These are phyloP conservation scores for Dromococcyx pavoninus DNA, from an alignment of 2,797 vertebrate genomes.

Conservation along the genomic window DNA sequence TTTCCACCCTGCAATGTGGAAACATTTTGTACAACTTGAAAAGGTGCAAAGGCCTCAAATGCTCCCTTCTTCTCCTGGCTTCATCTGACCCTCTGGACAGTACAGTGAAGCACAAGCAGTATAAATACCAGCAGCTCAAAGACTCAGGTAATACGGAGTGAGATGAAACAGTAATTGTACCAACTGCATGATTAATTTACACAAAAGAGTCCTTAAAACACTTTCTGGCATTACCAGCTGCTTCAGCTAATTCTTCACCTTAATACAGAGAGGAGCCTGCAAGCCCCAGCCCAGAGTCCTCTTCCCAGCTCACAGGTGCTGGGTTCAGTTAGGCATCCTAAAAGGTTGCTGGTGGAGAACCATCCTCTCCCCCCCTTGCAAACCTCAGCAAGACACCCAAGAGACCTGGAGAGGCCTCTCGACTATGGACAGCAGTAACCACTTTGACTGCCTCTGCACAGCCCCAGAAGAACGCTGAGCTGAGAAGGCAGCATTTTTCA, in stretches of 20 bases:
- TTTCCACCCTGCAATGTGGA: not conserved
- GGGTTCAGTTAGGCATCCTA: not conserved
- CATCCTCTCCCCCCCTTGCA: not conserved
- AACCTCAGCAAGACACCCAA: not conserved
- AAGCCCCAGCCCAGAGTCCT: not conserved
- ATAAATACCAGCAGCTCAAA: not conserved
- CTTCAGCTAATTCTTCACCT: not conserved
- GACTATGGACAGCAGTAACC: not conserved
- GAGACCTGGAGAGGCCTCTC: not conserved
- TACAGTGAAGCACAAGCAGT: not conserved
- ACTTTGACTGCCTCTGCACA: not conserved
- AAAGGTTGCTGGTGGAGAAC: not conserved
- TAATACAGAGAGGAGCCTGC: not conserved
- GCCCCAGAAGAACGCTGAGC: not conserved
- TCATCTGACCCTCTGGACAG: not conserved
- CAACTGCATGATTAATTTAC: not conserved
- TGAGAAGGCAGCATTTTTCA: slow-evolving; percentile 50
- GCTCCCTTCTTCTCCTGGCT: not conserved
- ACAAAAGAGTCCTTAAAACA: not conserved
- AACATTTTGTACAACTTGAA: not conserved
- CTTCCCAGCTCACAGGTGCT: not conserved
- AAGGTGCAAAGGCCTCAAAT: not conserved
- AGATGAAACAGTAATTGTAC: not conserved
- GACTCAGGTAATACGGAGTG: not conserved
- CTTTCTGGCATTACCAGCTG: not conserved